Base-by-base conservation (phyloP, 2,113 vertebrate species). In the Piprites chloris region DNA sequence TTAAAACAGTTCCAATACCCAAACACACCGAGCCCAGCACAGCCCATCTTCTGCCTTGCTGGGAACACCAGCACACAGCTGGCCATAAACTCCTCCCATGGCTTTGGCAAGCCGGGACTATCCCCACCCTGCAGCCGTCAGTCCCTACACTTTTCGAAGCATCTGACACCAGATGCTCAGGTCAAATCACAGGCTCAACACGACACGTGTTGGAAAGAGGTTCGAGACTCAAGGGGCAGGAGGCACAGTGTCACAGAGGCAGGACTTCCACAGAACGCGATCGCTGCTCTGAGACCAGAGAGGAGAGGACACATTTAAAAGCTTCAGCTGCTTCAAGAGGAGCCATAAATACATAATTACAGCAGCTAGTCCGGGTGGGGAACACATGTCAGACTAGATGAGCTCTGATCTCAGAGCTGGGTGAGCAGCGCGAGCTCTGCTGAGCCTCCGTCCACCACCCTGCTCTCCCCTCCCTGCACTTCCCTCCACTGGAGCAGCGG, bases 401-500 rank as follows among this genome's bases (percentile, higher is more conserved):
- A 89, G 78, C 6, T 81, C 77, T 92, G 56, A 89, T 19, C 91
- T 94, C 82, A 37, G 84, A 91, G 84, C 39, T 67, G 65, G 41
- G 58, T 3, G 5, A 67, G 52, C 66, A 32, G 12, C 1, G 2
- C 0, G 0, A 35, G n/a, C 41, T 66, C 62, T 58, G 66, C 41
- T 0, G 1, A 71, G 47, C 41, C 47, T 72, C 30, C 0, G 0
- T 62, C 58, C 46, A 32, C 46, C 2, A 0, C 61, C 42, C 65
- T 28, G 83, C 52, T 67, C 53, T 21, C 9, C 35, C 9, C 72
- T 59, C 88, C 59, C 49, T 20, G 42, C 46, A 3, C 19, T 20
- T 32, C 63, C 8, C 26, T 58, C 68, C 55, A 4, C 33, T 53
- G 18, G 22, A 14, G 32, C 30, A 41, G 19, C 1, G 0, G 37